Evolutionary conservation across 2,888 invertebrate genomes (phyloP), one percentile per base, ranked within the genome.

Genomic region (Eumacrocentrus americanus): DNA sequence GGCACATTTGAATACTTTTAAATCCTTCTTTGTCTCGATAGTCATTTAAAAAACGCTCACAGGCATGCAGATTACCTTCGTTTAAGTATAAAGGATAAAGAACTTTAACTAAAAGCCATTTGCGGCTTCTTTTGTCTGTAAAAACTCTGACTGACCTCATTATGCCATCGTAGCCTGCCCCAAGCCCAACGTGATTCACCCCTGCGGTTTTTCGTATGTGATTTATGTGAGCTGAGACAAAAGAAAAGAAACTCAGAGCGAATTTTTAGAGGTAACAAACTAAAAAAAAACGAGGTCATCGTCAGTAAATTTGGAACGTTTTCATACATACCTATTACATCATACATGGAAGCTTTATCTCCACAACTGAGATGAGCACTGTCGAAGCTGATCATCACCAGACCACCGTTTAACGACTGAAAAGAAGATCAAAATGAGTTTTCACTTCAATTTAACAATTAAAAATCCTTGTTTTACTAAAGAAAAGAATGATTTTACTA

Each of bases 361-460:
- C 83, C 82, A 71, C 84, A 84, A 75, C 85, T 86, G 67, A 87
- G 83, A 78, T 86, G 87, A 68, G 83, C 81, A 66, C 84, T 85
- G 78, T 85, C 86, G 77, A 88, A 88, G 67, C 87, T 87, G 54
- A 88, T 85, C 88, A 88, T 88, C 50, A 88, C 86, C 67, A 88
- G 79, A 61, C 88, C 88, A 44, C 85, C 85, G 73, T 88, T 88
- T 67, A 83, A 81, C 66, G 84, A 85, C 88, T 88, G 75, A 51
- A 68, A 48, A 57, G 29, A 51, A 57, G 56, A 23, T 23, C 14
- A 44, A 9, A 46, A 9, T 14, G 20, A 50, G 22, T 6, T 58
- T 9, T 22, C 2, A 6, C 38, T 18, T 35, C 37, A 42, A 2
- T 16, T 14, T 58, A n/a, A n/a, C n/a, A n/a, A n/a, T n/a, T n/a